These are phyloP conservation scores for Ormyrus labotus DNA, from an alignment of 2,888 invertebrate genomes.

Conservation along the genomic window DNA sequence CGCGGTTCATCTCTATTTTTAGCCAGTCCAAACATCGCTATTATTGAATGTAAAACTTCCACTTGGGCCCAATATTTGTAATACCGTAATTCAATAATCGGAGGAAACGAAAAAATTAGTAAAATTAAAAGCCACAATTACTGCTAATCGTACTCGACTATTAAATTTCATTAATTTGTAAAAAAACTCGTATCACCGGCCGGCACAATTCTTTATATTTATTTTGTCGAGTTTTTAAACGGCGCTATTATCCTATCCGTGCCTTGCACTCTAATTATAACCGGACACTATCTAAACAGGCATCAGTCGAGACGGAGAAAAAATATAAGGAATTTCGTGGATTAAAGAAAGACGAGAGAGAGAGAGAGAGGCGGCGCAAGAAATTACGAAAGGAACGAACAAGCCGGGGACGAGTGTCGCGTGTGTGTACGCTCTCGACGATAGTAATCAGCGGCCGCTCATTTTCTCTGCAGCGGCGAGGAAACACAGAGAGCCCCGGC, in stretches of 20 bases:
- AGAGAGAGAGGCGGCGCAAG: slow-evolving; percentile 1
- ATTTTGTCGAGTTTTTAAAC: neutral
- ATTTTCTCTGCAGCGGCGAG: too few species aligned
- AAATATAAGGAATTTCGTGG: slow-evolving; percentile 13
- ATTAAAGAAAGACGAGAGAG: neutral
- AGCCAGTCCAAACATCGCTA: too few species aligned
- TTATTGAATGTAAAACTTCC: too few species aligned
- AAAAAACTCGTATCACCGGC: too few species aligned
- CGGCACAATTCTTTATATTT: too few species aligned
- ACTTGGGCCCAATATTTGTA: too few species aligned
- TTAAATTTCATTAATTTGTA: slow-evolving; percentile 12
- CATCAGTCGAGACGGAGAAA: neutral
- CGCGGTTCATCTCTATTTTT: too few species aligned
- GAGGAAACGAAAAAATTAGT: too few species aligned
- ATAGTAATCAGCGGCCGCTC: too few species aligned
- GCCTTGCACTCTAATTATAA: slow-evolving; percentile 36
- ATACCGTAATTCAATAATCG: too few species aligned
- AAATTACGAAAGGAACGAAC: slow-evolving; percentile 51
- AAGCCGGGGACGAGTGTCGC: slow-evolving; percentile 43
- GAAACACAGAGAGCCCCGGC: too few species aligned
- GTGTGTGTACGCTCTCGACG: slow-evolving; percentile 12
- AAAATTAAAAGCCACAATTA: too few species aligned
- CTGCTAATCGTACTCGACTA: neutral
- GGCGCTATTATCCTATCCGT: slow-evolving; percentile 3
- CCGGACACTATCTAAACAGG: slow-evolving; percentile 29